Evolutionary conservation across 2,888 invertebrate species (phyloP).

Genomic region (Ferdinandea cuprea): DNA sequence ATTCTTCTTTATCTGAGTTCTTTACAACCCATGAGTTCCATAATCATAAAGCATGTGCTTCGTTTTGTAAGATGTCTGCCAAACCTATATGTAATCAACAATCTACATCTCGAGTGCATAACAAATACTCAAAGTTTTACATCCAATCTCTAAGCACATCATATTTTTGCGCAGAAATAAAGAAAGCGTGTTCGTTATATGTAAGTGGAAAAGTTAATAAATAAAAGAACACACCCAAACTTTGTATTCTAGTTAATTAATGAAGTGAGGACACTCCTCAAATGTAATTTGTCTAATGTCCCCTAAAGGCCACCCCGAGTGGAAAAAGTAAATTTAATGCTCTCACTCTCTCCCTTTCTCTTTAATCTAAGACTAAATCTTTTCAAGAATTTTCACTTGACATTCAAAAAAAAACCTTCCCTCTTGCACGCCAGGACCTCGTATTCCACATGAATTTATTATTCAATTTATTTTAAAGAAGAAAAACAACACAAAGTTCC

Average conservation of each 20-base stretch:
- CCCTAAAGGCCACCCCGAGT: slow-evolving; percentile 18
- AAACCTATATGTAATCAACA: no score
- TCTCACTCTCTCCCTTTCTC: background rate
- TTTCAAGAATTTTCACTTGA: slow-evolving; percentile 39
- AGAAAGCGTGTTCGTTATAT: no score
- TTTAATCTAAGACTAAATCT: slow-evolving; percentile 10
- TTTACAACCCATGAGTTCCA: no score
- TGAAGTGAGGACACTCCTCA: slow-evolving; percentile 30
- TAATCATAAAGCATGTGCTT: no score
- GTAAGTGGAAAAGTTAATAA: slow-evolving; percentile 13
- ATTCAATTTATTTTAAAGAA: slow-evolving; percentile 49
- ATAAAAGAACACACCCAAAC: slow-evolving; percentile 23
- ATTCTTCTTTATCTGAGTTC: no score
- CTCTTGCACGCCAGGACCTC: background rate
- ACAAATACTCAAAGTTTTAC: background rate
- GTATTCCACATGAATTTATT: slow-evolving; percentile 38
- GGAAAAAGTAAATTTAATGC: slow-evolving; percentile 40
- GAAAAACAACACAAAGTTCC: slow-evolving; percentile 1
- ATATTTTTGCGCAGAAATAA: no score
- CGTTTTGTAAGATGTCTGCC: no score
- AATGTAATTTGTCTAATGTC: slow-evolving; percentile 46
- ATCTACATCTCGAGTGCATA: background rate
- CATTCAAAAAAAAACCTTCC: slow-evolving; percentile 30
- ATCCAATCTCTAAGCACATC: no score
- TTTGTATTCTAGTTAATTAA: background rate